Evolutionary conservation across 1,140 invertebrate genomes (phyloP).

Genomic region (Aporrectodea caliginosa): DNA sequence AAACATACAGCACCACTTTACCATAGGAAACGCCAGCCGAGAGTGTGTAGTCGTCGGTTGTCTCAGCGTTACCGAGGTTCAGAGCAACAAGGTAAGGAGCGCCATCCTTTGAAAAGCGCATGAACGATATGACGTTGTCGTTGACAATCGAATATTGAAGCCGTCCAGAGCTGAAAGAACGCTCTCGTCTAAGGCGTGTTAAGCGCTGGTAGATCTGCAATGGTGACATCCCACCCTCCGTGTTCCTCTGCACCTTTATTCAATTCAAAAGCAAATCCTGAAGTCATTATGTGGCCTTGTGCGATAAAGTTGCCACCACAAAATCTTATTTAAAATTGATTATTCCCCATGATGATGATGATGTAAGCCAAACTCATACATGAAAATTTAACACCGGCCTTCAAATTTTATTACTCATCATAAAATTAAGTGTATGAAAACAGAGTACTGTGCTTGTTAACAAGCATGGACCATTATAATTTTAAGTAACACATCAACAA

Average conservation of each 20-base stretch:
- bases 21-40: slow-evolving; percentile 33
- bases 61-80: slow-evolving; percentile 42
- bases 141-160: slow-evolving; percentile 39
- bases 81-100: slow-evolving; percentile 43
- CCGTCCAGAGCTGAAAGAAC: slow-evolving; percentile 46
- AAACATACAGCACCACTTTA: slow-evolving; percentile 38
- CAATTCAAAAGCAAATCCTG: too few relatives aligned
- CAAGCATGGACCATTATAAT: too few relatives aligned
- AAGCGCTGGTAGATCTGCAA: slow-evolving; percentile 42
- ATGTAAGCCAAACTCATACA: too few relatives aligned
- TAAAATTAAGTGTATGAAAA: too few relatives aligned
- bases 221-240: slow-evolving; percentile 27
- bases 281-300: too few relatives aligned
- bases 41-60: slow-evolving; percentile 37
- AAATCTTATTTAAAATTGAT: too few relatives aligned
- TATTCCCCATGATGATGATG: too few relatives aligned
- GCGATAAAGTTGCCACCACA: too few relatives aligned
- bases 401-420: too few relatives aligned
- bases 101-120: slow-evolving; percentile 10
- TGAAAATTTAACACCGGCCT: too few relatives aligned
- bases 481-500: too few relatives aligned
- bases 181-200: slow-evolving; percentile 38
- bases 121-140: slow-evolving; percentile 33
- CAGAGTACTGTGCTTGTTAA: too few relatives aligned
- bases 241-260: not conserved